Percentiles rank a stretch among this genome's conserved stretches.
These are phyloP conservation scores for Pipa parva DNA, from an alignment of 2,113 vertebrate species.

Conservation along the genomic window DNA sequence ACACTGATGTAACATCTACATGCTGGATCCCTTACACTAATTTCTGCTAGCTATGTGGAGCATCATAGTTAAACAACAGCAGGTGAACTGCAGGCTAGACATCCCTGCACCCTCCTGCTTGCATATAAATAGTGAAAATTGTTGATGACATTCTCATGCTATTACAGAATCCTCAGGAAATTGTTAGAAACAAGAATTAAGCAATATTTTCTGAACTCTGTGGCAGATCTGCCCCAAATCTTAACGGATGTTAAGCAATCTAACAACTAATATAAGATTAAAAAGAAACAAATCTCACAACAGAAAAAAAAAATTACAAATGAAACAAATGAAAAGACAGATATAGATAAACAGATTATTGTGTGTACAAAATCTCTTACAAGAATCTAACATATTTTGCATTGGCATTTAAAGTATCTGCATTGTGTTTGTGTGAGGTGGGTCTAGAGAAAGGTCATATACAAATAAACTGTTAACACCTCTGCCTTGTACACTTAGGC, in stretches of 20 bases:
- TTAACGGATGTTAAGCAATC: not conserved
- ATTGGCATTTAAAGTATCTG: constrained; percentile 42
- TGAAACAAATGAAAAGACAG: not conserved
- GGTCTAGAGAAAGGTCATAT: constrained; percentile 69
- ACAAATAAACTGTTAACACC: constrained; percentile 69
- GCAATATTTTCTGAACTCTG: not conserved
- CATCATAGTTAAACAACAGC: no score
- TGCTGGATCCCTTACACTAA: no score
- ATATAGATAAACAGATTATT: not conserved
- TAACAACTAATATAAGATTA: not conserved
- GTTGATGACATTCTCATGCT: no score
- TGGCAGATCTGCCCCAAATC: constrained; percentile 1
- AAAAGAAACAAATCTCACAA: no score
- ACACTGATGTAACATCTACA: no score
- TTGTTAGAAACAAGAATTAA: not conserved
- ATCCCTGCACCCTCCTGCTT: no score
- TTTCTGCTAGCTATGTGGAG: no score
- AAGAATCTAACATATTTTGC: not conserved
- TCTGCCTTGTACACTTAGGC: constrained; percentile 67
- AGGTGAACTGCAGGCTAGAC: no score
- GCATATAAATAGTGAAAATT: no score
- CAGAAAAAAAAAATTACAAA: not conserved
- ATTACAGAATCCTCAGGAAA: not conserved
- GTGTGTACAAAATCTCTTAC: no score
- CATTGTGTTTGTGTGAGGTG: constrained; percentile 49